These are phyloP conservation scores for Pollimyrus isidori DNA, from an alignment of 2,113 vertebrate species.

Conservation along the genomic window DNA sequence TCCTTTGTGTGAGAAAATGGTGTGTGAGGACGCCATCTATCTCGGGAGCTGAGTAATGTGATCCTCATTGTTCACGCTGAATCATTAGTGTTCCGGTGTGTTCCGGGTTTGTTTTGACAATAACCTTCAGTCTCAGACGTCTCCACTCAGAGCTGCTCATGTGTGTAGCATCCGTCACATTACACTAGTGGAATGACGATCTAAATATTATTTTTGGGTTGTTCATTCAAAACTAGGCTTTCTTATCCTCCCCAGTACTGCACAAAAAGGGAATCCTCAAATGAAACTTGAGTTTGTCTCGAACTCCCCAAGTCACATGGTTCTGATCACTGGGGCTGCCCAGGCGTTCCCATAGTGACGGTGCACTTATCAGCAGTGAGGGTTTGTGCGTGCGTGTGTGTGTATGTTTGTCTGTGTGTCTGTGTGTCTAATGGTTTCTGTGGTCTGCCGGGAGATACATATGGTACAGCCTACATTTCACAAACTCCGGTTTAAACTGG, in stretches of 20 bases:
- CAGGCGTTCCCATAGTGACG: not conserved
- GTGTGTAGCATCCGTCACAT: not conserved
- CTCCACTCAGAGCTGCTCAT: not conserved
- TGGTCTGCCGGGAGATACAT: not conserved
- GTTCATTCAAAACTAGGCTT: not conserved
- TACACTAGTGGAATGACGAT: not conserved
- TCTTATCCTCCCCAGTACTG: not conserved
- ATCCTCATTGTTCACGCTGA: not conserved
- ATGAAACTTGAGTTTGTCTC: not conserved
- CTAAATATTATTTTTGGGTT: not conserved
- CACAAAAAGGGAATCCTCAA: not conserved
- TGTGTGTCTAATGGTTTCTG: not conserved
- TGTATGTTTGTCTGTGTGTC: not conserved
- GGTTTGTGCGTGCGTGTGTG: not conserved
- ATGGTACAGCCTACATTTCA: not conserved
- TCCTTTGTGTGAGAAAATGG: not conserved
- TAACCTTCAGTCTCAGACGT: not conserved
- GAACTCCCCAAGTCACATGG: not conserved
- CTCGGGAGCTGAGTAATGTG: not conserved
- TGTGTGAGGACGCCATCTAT: not conserved
- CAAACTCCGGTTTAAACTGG: not conserved
- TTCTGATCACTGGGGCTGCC: not conserved
- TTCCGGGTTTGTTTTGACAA: not conserved
- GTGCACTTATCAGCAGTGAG: not conserved
- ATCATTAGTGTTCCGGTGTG: not conserved